phyloP scores from a whole-genome alignment of 2,113 vertebrate species.

The Paracanthobrama guichenoti region DNA sequence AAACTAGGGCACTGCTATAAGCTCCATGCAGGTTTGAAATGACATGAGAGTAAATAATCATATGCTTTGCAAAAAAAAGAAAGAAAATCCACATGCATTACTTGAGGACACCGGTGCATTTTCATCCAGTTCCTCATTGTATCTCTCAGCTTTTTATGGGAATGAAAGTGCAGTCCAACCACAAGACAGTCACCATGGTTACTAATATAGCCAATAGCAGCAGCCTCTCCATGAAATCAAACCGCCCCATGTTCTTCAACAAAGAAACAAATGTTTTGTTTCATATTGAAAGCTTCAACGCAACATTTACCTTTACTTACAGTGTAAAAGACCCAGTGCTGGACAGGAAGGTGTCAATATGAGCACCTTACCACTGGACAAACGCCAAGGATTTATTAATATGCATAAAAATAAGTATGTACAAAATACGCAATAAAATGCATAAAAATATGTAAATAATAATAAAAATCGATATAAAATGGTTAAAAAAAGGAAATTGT shows the following conservation, averaged over 20 bases:
- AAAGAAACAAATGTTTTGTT: not conserved
- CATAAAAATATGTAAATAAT: not conserved
- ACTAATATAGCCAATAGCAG: constrained; percentile 61
- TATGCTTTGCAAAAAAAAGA: not conserved
- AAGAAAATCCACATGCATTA: not conserved
- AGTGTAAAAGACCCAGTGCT: not conserved
- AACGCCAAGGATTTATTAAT: not conserved
- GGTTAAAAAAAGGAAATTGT: not conserved
- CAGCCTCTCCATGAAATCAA: constrained; percentile 29
- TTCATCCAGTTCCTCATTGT: not conserved
- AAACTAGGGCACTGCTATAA: not conserved
- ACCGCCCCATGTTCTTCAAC: constrained; percentile 9
- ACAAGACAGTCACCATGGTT: constrained; percentile 64
- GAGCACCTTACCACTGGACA: not conserved
- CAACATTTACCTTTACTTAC: not conserved
- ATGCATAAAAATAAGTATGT: not conserved
- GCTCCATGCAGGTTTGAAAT: not conserved
- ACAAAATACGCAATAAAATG: not conserved
- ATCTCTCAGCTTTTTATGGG: constrained; percentile 27
- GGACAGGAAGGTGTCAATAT: not conserved
- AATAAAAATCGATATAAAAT: not conserved
- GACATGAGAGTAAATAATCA: not conserved
- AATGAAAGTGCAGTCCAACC: constrained; percentile 62
- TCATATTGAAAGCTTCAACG: not conserved
- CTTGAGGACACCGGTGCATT: not conserved